Base-by-base conservation (phyloP, 2,797 vertebrate genomes). In the Bufotes viridis region DNA sequence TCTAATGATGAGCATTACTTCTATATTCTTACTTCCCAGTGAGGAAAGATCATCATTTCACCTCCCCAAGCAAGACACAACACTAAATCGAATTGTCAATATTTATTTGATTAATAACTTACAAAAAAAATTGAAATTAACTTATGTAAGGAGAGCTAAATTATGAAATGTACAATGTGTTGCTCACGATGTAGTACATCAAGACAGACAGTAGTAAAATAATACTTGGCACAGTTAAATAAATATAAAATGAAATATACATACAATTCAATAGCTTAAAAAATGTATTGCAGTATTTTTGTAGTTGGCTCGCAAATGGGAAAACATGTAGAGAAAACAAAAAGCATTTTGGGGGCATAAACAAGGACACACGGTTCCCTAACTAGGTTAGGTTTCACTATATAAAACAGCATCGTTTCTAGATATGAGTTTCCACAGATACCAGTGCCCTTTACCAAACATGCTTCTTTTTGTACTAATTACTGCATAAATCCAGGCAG, bases 61-160 rank as follows among this genome's bases (percentile, higher is more conserved):
- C 6, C 20, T 12, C 17, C 55, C 9, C 26, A 81, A 51, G 49
- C 0, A 61, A n/a, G 13, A 67, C 12, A 51, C 6, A 1, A 81
- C 61, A 65, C 92, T 92, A 92, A 87, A 91, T 81, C 88, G 95
- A 95, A 93, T 93, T 95, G 95, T 95, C 94, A 94, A 94, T 95
- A 94, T 95, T 96, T 96, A 96, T 96, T 96, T 94, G 95, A 95
- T 95, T 95, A 96, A 95, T 96, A 96, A 95, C 93, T 95, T 95
- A 95, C 94, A 96, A 96, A 94, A 86, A 95, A 94, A 93, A 92
- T 49, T 93, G 94, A 92, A 93, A 95, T 94, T 95, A 95, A 95
- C 94, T 95, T 94, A 94, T 92, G 92, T 94, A 94, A 95, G 95
- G 95, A 95, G 94, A 94, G 92, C 95, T 95, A 95, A 92, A 94